phyloP scores from a whole-genome alignment of 2,797 vertebrate genomes.

The Lateolabrax maculatus region DNA sequence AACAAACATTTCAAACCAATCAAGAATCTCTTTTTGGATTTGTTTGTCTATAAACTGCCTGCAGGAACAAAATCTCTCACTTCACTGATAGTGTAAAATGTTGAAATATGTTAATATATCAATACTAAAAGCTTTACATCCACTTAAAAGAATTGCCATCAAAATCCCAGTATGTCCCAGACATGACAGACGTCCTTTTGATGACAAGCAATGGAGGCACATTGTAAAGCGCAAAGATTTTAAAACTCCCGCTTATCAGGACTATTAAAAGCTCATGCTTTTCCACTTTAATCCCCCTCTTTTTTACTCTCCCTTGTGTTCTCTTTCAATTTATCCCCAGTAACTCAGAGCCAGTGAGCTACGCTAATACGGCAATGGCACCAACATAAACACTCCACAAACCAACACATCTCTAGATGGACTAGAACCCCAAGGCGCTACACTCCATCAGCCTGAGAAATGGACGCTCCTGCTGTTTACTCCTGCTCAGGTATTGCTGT shows the following conservation, averaged over 20 bases:
- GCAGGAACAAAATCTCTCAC: background rate
- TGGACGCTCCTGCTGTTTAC: conserved; percentile 43
- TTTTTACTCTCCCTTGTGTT: conserved; percentile 25
- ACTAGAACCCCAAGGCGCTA: conserved; percentile 39
- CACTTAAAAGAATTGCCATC: background rate
- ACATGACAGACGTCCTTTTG: background rate
- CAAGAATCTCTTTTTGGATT: background rate
- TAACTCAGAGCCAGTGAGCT: conserved; percentile 42
- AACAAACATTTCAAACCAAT: conserved; percentile 30
- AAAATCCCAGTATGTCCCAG: background rate
- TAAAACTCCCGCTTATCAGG: conserved; percentile 22
- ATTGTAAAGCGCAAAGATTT: conserved; percentile 15
- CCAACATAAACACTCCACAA: conserved; percentile 42
- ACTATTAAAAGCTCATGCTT: conserved; percentile 27
- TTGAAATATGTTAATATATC: background rate
- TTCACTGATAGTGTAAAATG: conserved; percentile 3
- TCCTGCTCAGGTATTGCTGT: conserved; percentile 38
- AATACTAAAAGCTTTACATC: background rate
- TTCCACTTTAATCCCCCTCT: conserved; percentile 30
- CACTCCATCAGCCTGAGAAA: conserved; percentile 66
- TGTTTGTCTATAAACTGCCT: conserved; percentile 13
- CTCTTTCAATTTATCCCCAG: conserved; percentile 19
- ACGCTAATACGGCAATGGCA: conserved; percentile 38
- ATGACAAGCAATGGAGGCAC: conserved; percentile 2
- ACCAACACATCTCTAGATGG: conserved; percentile 22